phyloP scores from a whole-genome alignment of 2,888 invertebrate genomes.

The Hoplodrina ambigua region DNA sequence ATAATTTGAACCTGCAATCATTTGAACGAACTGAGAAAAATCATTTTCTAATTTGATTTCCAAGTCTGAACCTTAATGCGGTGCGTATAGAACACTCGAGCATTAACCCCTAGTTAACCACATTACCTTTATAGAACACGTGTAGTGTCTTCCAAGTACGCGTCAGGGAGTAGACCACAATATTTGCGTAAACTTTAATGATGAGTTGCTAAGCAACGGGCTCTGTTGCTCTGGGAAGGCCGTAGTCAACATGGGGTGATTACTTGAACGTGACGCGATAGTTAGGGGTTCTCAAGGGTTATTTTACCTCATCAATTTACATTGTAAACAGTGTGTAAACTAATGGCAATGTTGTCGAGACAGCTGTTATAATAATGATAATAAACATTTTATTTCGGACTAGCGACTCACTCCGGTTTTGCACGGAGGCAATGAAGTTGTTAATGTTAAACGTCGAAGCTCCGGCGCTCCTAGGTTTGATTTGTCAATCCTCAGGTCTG shows the following conservation, averaged over 20 bases:
- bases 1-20: too few species aligned
- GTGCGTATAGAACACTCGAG: neutral
- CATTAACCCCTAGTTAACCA: slow-evolving; percentile 7
- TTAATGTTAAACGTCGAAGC: too few species aligned
- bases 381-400: too few species aligned
- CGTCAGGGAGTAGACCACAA: slow-evolving; percentile 17
- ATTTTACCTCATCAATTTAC: too few species aligned
- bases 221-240: neutral
- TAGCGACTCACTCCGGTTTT: too few species aligned
- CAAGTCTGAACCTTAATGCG: slow-evolving; percentile 13
- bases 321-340: too few species aligned
- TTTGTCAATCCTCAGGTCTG: too few species aligned
- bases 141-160: slow-evolving; percentile 11
- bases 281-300: neutral
- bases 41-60: neutral
- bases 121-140: slow-evolving; percentile 25
- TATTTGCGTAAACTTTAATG: slow-evolving; percentile 36
- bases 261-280: neutral
- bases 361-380: too few species aligned
- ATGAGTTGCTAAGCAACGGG: slow-evolving; percentile 29
- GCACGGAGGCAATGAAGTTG: too few species aligned
- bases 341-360: too few species aligned
- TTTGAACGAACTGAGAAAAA: too few species aligned
- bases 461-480: too few species aligned
- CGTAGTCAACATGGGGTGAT: neutral